Evolutionary conservation across 2,113 vertebrate species (phyloP).

Genomic region (Tympanuchus pallidicinctus): DNA sequence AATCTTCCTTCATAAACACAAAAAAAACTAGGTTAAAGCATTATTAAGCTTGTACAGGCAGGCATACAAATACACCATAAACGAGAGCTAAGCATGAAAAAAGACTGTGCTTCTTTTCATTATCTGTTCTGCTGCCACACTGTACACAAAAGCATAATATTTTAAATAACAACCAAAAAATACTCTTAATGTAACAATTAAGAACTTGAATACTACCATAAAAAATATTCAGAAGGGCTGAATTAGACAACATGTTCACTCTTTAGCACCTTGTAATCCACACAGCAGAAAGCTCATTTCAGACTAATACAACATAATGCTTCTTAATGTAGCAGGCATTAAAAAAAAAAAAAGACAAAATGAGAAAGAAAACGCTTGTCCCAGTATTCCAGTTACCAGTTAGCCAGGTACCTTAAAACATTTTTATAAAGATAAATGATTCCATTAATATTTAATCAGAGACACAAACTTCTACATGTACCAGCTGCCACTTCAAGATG

Average conservation of each 20-base stretch:
- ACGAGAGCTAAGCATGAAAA: background rate
- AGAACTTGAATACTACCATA: background rate
- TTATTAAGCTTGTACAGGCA: constrained; percentile 17
- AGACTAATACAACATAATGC: background rate
- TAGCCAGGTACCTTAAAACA: background rate
- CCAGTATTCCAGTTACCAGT: background rate
- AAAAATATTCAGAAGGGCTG: background rate
- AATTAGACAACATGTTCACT: background rate
- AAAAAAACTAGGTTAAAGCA: constrained; percentile 36
- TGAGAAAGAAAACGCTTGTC: background rate
- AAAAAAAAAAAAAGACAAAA: background rate
- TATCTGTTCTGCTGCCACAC: background rate
- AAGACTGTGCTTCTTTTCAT: background rate
- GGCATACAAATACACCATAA: background rate
- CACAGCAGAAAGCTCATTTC: background rate
- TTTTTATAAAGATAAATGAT: background rate
- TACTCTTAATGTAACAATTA: background rate
- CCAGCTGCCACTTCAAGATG: background rate
- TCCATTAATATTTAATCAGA: background rate
- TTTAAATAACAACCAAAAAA: background rate
- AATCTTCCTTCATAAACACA: background rate
- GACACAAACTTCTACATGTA: background rate
- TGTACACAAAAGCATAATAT: background rate
- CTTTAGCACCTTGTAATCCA: background rate
- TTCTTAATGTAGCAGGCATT: background rate